Evolutionary conservation across 2,888 invertebrate genomes (phyloP), one percentile per base, ranked within the genome.

Genomic region (Osmoderma eremita): DNA sequence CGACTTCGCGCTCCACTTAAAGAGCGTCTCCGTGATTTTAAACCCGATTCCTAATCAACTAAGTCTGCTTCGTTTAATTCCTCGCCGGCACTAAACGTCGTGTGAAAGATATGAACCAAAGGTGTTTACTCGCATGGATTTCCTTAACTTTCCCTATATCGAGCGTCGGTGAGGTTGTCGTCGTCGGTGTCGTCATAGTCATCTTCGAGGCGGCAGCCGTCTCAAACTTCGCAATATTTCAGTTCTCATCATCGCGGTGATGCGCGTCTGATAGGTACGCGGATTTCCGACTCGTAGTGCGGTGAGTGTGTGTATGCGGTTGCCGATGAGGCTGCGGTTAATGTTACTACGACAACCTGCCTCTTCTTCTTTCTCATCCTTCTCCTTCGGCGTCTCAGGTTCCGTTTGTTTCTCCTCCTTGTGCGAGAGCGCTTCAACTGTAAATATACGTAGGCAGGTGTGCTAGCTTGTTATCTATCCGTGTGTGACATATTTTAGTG

Each of bases 81-180:
- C 74, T 70, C 71, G 72, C 63, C 70, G 73, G 76, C 73, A 77
- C 75, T 78, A 79, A 81, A 81, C 77, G 77, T 78, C 77, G 78
- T 77, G 80, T 80, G 80, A 81, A 81, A 81, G 80, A 80, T 80
- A 78, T 74, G 75, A 77, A 78, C 77, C 80, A 72, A 78, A 78
- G 77, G 79, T 78, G 79, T 79, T 79, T 78, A 78, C 78, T 78
- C 76, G 77, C 78, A 78, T 78, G 78, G 80, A 79, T 80, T 80
- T 79, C 78, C 76, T 73, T 75, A 79, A 80, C 78, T 79, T 79
- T 75, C 75, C 78, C 78, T 41, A 39, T 22, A 42, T 42, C 45
- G 22, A 22, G 24, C 41, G n/a, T 18, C 58, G 58, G 24, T 15
- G 58, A 30, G 30, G 45, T 17, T 30, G 13, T 10, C 18, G 30